These are phyloP conservation scores for Nannospalax galili DNA, from an alignment of 2,113 vertebrate genomes.

Conservation along the genomic window DNA sequence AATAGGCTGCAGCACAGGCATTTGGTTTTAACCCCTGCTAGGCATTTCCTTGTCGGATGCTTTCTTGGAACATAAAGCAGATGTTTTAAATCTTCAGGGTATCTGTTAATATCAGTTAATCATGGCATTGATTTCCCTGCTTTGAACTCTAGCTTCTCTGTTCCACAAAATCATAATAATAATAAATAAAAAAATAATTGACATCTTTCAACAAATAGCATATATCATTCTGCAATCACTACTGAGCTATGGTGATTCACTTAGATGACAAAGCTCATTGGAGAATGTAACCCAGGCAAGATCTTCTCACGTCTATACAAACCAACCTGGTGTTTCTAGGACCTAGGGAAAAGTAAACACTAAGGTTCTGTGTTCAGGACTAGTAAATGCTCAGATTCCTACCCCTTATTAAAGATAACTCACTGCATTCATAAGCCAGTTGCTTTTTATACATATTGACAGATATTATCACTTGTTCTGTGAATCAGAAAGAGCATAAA, in stretches of 20 bases:
- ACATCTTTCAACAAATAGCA: slow-evolving; percentile 68
- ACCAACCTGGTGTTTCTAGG: slow-evolving; percentile 62
- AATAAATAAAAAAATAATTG: slow-evolving; percentile 72
- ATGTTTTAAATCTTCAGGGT: slow-evolving; percentile 75
- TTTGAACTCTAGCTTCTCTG: slow-evolving; percentile 70
- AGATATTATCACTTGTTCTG: slow-evolving; percentile 53
- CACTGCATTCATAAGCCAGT: neutral
- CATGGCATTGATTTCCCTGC: slow-evolving; percentile 80
- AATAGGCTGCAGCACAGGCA: slow-evolving; percentile 89
- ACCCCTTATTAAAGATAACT: neutral
- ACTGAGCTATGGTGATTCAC: slow-evolving; percentile 80
- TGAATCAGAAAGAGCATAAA: slow-evolving; percentile 62
- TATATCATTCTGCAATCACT: slow-evolving; percentile 71
- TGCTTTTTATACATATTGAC: slow-evolving; percentile 43
- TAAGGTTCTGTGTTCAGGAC: neutral
- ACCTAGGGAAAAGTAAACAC: slow-evolving; percentile 8
- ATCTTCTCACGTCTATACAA: neutral
- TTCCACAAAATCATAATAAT: slow-evolving; percentile 62
- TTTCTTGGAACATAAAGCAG: slow-evolving; percentile 69
- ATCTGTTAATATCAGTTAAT: slow-evolving; percentile 81
- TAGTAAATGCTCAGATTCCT: accelerated
- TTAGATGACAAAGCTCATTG: slow-evolving; percentile 68
- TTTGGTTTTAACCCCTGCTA: slow-evolving; percentile 90
- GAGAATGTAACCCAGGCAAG: slow-evolving; percentile 57
- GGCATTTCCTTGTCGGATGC: slow-evolving; percentile 82